A percentile compares a stretch with the other conserved stretches of the same genome.
These are phyloP conservation scores for Ispidina picta DNA, from an alignment of 2,797 vertebrate genomes.

Conservation along the genomic window DNA sequence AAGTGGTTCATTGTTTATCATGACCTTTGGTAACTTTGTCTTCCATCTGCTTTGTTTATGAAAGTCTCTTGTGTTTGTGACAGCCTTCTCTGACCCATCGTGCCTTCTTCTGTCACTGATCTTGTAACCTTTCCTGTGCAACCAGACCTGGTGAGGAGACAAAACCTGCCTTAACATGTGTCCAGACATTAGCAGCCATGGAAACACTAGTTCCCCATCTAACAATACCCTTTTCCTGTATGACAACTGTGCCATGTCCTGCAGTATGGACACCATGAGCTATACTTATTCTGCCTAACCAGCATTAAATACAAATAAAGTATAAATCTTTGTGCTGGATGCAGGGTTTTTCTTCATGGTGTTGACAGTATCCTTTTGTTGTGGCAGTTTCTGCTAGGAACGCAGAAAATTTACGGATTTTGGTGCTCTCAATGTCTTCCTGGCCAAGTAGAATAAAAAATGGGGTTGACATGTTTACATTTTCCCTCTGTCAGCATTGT, in stretches of 20 bases:
- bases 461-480: not conserved
- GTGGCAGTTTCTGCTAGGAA: not conserved
- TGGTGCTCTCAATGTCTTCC: not conserved
- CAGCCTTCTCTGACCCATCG: not conserved
- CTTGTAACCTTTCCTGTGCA: not conserved
- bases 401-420: not conserved
- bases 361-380: not conserved
- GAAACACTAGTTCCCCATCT: not conserved
- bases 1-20: not conserved
- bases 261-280: not conserved
- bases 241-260: not conserved
- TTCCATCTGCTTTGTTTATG: not conserved
- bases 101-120: not conserved
- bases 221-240: not conserved
- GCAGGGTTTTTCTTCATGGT: not conserved
- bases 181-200: not conserved
- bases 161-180: not conserved
- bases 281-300: not conserved
- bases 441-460: not conserved
- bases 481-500: not conserved
- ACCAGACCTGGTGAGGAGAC: not conserved
- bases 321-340: not conserved
- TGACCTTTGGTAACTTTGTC: not conserved
- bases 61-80: not conserved
- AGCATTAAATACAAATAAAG: not conserved